phyloP scores from a whole-genome alignment of 2,113 vertebrate species.

The Microcebus murinus region DNA sequence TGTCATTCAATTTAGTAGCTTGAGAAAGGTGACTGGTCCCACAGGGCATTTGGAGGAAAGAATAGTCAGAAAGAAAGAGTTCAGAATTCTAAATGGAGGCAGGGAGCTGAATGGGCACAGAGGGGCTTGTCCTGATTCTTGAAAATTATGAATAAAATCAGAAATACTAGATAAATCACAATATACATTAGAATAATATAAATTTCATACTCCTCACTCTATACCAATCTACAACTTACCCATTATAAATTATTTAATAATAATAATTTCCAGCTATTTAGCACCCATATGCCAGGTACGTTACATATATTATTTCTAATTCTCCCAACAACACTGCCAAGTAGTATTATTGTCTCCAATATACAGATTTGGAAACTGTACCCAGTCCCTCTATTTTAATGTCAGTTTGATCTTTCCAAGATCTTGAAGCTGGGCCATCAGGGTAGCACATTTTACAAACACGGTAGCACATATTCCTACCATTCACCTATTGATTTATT shows the following conservation, averaged over 20 bases:
- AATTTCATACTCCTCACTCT: background rate
- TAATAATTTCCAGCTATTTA: background rate
- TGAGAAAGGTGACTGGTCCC: constrained; percentile 21
- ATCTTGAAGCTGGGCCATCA: background rate
- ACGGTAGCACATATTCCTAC: background rate
- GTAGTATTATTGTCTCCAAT: too few relatives aligned
- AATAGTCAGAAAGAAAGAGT: background rate
- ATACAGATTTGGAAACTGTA: background rate
- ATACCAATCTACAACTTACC: too few relatives aligned
- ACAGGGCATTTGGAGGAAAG: background rate
- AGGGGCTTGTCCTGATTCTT: background rate
- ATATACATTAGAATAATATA: background rate
- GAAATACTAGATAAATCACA: background rate
- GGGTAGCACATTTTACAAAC: background rate
- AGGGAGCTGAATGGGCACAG: background rate
- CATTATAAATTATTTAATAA: background rate
- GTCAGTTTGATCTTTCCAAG: background rate
- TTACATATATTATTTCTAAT: background rate
- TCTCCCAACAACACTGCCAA: background rate
- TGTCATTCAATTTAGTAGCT: constrained; percentile 1
- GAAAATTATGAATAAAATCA: background rate
- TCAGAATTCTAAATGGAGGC: background rate
- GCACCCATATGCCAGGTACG: background rate
- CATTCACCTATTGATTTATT: background rate
- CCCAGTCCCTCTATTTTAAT: background rate